Conservation (phyloP, 2,797 vertebrate genomes). For the Podargus strigoides region DNA sequence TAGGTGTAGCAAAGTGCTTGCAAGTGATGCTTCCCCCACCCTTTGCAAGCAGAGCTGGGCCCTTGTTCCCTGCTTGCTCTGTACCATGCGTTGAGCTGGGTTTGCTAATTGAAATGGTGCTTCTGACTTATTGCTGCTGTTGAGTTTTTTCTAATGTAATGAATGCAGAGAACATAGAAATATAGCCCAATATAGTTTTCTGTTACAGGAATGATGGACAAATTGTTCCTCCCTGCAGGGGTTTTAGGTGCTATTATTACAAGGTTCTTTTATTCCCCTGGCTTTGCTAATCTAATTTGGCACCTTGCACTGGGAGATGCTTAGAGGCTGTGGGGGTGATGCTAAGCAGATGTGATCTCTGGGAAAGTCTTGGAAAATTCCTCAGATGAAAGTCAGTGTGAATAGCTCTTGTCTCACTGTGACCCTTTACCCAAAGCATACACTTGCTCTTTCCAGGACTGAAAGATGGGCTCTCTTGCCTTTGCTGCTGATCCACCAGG, state of each 20-base stretch:
- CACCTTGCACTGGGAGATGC: not conserved
- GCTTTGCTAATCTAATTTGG: not conserved
- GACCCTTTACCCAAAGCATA: not conserved
- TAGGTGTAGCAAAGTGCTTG: not conserved
- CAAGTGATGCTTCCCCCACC: not conserved
- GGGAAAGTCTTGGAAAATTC: not conserved
- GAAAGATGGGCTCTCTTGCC: not conserved
- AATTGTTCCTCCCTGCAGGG: not conserved
- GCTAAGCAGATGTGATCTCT: not conserved
- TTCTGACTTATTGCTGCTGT: not conserved
- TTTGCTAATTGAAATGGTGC: not conserved
- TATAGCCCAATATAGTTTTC: not conserved
- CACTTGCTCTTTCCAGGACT: not conserved
- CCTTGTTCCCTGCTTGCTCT: not conserved
- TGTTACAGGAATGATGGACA: not conserved
- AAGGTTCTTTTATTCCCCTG: not conserved
- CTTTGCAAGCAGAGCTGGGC: not conserved
- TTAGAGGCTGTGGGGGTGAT: not conserved
- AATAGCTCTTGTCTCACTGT: not conserved
- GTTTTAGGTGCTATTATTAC: not conserved
- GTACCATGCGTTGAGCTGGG: fast-evolving
- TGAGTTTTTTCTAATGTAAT: not conserved
- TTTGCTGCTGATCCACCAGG: not conserved
- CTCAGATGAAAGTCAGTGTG: not conserved
- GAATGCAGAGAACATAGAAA: not conserved